Percentiles rank a stretch among this genome's conserved stretches.
Conservation (phyloP, 2,797 vertebrate genomes). For the Microtus obscurus region DNA sequence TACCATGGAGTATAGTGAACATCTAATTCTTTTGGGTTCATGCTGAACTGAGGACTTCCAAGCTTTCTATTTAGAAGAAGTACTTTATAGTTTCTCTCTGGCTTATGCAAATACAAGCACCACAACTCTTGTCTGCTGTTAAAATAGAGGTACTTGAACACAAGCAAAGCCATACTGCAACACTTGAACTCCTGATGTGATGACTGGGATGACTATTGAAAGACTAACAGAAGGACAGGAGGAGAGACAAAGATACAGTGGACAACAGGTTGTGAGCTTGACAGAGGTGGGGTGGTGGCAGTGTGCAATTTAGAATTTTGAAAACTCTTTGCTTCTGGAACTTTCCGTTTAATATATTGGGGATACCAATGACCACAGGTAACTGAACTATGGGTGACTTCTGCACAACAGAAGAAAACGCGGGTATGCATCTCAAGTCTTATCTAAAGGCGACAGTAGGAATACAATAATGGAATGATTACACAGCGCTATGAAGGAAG, state of each 20-base stretch:
- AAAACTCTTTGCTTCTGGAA: background rate
- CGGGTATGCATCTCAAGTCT: background rate
- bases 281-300: background rate
- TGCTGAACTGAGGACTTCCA: background rate
- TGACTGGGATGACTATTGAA: background rate
- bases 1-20: background rate
- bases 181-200: background rate
- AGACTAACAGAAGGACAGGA: background rate
- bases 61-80: slow-evolving; percentile 24
- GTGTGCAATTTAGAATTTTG: background rate
- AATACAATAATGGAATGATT: background rate
- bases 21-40: background rate
- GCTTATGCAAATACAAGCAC: background rate
- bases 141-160: background rate
- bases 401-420: background rate
- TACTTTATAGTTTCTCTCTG: background rate
- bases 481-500: background rate
- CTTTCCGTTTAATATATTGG: background rate
- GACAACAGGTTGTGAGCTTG: background rate
- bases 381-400: background rate
- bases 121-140: background rate
- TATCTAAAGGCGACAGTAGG: background rate
- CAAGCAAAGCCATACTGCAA: background rate
- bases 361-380: background rate
- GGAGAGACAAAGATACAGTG: background rate